Evolutionary conservation across 1,140 invertebrate species (phyloP).

Genomic region (Drosophila ohnishii): DNA sequence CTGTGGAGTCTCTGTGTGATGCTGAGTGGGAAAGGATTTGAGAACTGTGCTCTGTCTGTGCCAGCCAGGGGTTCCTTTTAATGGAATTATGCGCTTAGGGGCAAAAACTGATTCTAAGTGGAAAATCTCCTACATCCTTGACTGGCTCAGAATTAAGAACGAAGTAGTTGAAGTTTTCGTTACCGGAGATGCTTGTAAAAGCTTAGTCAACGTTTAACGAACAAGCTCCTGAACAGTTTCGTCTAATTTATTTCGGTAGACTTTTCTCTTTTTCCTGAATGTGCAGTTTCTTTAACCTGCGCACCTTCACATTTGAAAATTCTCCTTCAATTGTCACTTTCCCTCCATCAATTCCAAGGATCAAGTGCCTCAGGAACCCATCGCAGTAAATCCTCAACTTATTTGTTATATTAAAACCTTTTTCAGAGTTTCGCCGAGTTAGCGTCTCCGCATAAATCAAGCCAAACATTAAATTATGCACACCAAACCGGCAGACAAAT

Average conservation of each 20-base stretch:
- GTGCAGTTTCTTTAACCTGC: neutral
- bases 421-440: constrained; percentile 37
- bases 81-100: constrained; percentile 57
- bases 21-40: constrained; percentile 25
- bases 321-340: constrained; percentile 21
- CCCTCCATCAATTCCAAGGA: constrained; percentile 16
- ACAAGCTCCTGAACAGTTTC: constrained; percentile 1
- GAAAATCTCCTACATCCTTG: constrained; percentile 35
- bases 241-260: neutral
- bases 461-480: constrained; percentile 78
- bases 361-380: constrained; percentile 32
- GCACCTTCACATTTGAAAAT: neutral
- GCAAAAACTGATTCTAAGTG: constrained; percentile 47
- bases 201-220: constrained; percentile 26
- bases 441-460: constrained; percentile 62
- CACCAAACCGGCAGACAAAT: constrained; percentile 68
- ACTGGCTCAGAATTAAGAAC: constrained; percentile 20
- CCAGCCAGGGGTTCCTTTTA: constrained; percentile 36
- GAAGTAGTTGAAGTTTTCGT: constrained; percentile 31
- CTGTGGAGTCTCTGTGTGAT: neutral
- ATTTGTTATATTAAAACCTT: constrained; percentile 56
- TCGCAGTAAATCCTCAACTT: constrained; percentile 36
- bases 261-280: neutral
- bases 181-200: constrained; percentile 7
- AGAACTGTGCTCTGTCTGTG: constrained; percentile 1